These are phyloP conservation scores for Archips xylosteana DNA, from an alignment of 2,888 invertebrate species.

Conservation along the genomic window DNA sequence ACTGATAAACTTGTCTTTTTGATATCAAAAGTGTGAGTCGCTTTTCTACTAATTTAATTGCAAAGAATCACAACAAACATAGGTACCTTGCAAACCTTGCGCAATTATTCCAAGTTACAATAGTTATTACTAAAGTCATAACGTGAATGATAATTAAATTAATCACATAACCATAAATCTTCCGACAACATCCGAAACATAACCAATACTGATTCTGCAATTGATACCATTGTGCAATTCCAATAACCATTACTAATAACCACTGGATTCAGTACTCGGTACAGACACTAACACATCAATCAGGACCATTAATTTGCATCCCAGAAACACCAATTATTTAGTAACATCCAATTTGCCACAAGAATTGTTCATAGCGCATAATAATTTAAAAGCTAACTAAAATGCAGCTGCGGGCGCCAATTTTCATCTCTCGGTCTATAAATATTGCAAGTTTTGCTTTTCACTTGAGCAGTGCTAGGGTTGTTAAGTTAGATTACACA, in stretches of 20 bases:
- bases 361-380: constrained; percentile 54
- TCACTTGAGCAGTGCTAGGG: constrained; percentile 45
- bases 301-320: constrained; percentile 45
- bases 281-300: constrained; percentile 41
- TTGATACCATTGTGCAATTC: neutral
- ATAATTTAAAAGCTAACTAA: constrained; percentile 70
- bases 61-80: no score
- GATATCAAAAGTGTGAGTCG: no score
- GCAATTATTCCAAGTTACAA: no score
- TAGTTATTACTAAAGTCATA: no score
- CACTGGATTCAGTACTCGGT: constrained; percentile 3
- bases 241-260: constrained; percentile 15
- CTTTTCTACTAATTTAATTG: no score
- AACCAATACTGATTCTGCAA: neutral
- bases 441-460: constrained; percentile 56
- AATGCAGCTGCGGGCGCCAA: constrained; percentile 66
- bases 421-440: constrained; percentile 65
- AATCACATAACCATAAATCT: no score
- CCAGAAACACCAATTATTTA: constrained; percentile 46
- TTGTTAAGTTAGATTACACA: neutral
- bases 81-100: no score
- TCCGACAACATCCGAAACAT: no score
- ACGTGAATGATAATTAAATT: no score
- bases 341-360: constrained; percentile 60
- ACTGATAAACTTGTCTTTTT: no score